Percentiles rank a stretch among this genome's conserved stretches.
These are phyloP conservation scores for Dicentrarchus labrax DNA, from an alignment of 2,113 vertebrate genomes.

Conservation along the genomic window DNA sequence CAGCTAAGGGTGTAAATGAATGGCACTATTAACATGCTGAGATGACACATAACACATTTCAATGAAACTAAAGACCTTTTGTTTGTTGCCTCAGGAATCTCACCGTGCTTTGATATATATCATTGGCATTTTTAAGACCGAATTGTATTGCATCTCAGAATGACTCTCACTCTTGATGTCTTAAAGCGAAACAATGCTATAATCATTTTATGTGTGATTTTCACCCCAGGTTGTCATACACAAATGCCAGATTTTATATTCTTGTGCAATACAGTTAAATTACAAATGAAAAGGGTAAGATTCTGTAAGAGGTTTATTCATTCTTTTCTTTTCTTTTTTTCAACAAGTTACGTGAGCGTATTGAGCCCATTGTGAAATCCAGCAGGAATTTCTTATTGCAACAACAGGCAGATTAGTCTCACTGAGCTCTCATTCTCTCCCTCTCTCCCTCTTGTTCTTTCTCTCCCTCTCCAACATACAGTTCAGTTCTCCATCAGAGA, in stretches of 20 bases:
- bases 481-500: slow-evolving; percentile 76
- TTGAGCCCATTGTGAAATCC: slow-evolving; percentile 71
- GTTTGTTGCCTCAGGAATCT: slow-evolving; percentile 48
- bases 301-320: slow-evolving; percentile 34
- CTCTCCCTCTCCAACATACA: slow-evolving; percentile 32
- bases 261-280: slow-evolving; percentile 16
- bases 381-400: slow-evolving; percentile 69
- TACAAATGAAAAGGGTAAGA: slow-evolving; percentile 33
- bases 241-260: slow-evolving; percentile 17
- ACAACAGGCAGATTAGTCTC: slow-evolving; percentile 66
- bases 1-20: slow-evolving; percentile 18
- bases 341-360: slow-evolving; percentile 54
- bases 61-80: slow-evolving; percentile 33
- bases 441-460: slow-evolving; percentile 11
- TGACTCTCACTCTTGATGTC: slow-evolving; percentile 17
- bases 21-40: slow-evolving; percentile 9
- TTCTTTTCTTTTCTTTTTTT: slow-evolving; percentile 4
- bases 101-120: slow-evolving; percentile 40
- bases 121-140: slow-evolving; percentile 33
- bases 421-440: slow-evolving; percentile 37
- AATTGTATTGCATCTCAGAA: slow-evolving; percentile 26
- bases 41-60: slow-evolving; percentile 25
- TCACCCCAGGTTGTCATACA: slow-evolving; percentile 20
- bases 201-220: slow-evolving; percentile 47
- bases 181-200: slow-evolving; percentile 17